phyloP scores from a whole-genome alignment of 2,113 vertebrate species.

The Toxostoma redivivum region DNA sequence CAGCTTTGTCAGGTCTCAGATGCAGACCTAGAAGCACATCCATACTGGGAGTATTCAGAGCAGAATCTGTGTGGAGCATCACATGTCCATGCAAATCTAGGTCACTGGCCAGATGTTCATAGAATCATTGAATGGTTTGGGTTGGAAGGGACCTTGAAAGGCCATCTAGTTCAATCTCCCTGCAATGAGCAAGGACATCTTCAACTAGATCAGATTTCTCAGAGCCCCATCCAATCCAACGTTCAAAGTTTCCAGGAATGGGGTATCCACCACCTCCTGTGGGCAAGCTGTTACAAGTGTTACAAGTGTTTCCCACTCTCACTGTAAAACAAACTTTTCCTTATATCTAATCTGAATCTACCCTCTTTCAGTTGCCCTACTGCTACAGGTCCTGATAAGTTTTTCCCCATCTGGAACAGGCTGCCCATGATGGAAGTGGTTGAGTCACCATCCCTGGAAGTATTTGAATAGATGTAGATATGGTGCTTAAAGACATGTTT shows the following conservation, averaged over 20 bases:
- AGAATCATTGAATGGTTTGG: neutral
- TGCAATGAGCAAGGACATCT: neutral
- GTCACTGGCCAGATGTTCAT: neutral
- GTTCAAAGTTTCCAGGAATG: neutral
- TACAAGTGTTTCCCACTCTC: neutral
- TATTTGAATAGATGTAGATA: neutral
- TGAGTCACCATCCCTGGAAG: neutral
- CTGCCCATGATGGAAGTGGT: neutral
- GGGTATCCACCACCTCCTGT: neutral
- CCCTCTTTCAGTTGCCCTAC: neutral
- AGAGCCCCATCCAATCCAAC: neutral
- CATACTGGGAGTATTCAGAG: neutral
- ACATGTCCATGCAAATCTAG: neutral
- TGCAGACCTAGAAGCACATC: neutral
- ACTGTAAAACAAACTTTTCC: neutral
- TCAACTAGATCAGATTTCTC: neutral
- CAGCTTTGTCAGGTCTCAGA: neutral
- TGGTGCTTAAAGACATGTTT: neutral
- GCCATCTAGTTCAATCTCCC: neutral
- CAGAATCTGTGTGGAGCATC: neutral
- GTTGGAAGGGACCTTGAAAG: neutral
- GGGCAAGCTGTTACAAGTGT: neutral
- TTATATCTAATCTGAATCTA: neutral
- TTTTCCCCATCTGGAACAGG: neutral
- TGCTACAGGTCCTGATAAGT: neutral